phyloP scores from a whole-genome alignment of 2,797 vertebrate genomes.

The Scolopax bukidnonensis region DNA sequence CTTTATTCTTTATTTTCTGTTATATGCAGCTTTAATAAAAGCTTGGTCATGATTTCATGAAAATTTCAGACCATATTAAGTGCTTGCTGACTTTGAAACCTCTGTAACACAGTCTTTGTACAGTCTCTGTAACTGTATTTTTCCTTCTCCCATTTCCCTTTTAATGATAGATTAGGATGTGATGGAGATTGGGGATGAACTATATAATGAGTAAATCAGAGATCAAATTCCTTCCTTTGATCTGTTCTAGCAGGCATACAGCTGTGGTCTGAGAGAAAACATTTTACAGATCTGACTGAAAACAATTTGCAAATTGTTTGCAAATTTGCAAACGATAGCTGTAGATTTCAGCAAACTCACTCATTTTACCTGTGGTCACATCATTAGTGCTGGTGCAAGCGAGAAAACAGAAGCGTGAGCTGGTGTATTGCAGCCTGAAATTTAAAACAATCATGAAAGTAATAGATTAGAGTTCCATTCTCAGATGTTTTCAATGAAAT shows the following conservation, averaged over 20 bases:
- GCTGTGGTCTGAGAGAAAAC: not conserved
- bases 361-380: not conserved
- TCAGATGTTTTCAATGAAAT: not conserved
- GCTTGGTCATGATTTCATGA: not conserved
- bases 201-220: not conserved
- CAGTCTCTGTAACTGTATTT: not conserved
- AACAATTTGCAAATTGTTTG: not conserved
- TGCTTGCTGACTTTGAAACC: not conserved
- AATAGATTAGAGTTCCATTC: not conserved
- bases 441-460: not conserved
- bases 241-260: not conserved
- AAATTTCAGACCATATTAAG: not conserved
- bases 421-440: not conserved
- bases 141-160: not conserved
- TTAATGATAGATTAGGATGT: not conserved
- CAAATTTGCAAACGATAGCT: not conserved
- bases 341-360: not conserved
- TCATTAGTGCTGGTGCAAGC: not conserved
- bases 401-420: not conserved
- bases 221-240: not conserved
- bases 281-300: not conserved
- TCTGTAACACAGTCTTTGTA: not conserved
- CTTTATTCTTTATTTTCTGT: not conserved
- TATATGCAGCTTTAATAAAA: not conserved
- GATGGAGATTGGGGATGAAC: not conserved